A percentile compares a stretch with the other conserved stretches of the same genome.
Evolutionary conservation across 1,140 invertebrate species (phyloP).

Genomic region (Drosophila tsacasi): DNA sequence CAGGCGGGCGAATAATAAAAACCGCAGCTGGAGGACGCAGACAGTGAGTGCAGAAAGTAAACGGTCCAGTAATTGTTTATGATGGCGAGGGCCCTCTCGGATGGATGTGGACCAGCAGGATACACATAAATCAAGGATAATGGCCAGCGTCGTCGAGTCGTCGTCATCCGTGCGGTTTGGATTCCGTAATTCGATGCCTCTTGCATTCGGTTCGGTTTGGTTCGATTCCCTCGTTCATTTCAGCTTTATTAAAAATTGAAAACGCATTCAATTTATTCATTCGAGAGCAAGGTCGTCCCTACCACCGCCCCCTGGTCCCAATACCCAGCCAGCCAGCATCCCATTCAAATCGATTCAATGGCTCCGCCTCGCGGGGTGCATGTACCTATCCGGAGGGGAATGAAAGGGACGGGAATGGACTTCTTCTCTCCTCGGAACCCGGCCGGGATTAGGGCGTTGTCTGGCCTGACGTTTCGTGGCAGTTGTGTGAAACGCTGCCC

Average conservation of each 20-base stretch:
- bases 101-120: conserved; percentile 68
- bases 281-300: conserved; percentile 69
- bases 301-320: background rate
- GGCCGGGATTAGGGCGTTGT: conserved; percentile 73
- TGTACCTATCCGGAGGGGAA: conserved; percentile 7
- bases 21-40: conserved; percentile 67
- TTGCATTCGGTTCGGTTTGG: conserved; percentile 62
- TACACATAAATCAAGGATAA: conserved; percentile 84
- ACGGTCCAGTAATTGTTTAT: conserved; percentile 77
- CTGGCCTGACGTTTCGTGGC: conserved; percentile 79
- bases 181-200: conserved; percentile 81
- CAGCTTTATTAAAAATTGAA: conserved; percentile 82
- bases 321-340: conserved; percentile 11
- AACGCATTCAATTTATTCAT: conserved; percentile 83
- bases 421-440: conserved; percentile 13
- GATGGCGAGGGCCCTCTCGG: conserved; percentile 58
- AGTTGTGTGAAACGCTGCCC: conserved; percentile 73
- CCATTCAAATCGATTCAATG: conserved; percentile 71
- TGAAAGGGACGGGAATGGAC: background rate
- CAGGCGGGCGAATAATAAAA: conserved; percentile 57
- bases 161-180: conserved; percentile 67
- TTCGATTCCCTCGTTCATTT: conserved; percentile 50
- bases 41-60: conserved; percentile 62
- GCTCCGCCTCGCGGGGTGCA: conserved; percentile 38
- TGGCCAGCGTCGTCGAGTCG: conserved; percentile 75